Conservation (phyloP, 23 tunicate genomes). For the Trididemnum clinides region DNA sequence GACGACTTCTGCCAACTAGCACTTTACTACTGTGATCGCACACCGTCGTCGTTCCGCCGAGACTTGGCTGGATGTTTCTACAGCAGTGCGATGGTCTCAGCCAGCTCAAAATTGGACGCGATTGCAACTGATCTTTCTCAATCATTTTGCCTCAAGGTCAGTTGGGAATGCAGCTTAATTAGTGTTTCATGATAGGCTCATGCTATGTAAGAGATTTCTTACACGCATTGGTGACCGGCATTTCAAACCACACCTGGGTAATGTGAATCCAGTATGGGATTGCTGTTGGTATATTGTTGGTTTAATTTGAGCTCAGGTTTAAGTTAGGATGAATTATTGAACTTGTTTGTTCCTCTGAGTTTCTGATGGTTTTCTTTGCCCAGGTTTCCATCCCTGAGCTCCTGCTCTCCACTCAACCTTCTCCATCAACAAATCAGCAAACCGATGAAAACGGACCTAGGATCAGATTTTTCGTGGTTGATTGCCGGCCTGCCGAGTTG, state of each 20-base stretch:
- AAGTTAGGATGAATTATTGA: too few species aligned
- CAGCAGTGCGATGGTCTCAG: constrained; percentile 48
- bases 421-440: background rate
- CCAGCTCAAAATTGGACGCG: constrained; percentile 38
- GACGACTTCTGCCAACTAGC: constrained; percentile 92
- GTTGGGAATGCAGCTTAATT: too few species aligned
- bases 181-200: too few species aligned
- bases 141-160: constrained; percentile 70
- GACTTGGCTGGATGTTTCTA: constrained; percentile 71
- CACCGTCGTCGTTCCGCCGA: constrained; percentile 74
- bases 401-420: constrained; percentile 50
- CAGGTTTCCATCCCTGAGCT: constrained; percentile 60
- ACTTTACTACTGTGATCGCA: constrained; percentile 70
- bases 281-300: too few species aligned
- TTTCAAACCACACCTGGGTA: too few species aligned
- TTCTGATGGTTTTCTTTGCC: background rate
- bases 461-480: constrained; percentile 77
- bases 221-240: too few species aligned
- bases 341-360: too few species aligned
- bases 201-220: too few species aligned
- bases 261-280: too few species aligned
- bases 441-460: constrained; percentile 22
- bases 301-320: too few species aligned
- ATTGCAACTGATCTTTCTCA: constrained; percentile 53
- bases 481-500: constrained; percentile 73